Evolutionary conservation across 2,113 vertebrate species (phyloP), one percentile per base, ranked within the genome.

Genomic region (Tetrao urogallus): DNA sequence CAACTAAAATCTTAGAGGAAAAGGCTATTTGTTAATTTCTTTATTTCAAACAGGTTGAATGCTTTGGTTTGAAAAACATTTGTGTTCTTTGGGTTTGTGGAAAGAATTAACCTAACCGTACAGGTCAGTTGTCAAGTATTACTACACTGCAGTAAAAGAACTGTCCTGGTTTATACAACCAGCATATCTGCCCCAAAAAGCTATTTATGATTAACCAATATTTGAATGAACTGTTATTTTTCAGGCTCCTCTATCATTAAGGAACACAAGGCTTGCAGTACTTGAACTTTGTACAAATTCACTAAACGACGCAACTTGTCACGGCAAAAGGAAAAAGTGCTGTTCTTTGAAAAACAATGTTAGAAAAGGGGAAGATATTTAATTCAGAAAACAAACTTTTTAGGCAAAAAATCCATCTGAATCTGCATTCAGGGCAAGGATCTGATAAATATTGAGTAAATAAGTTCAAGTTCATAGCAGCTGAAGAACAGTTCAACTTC

Each of bases 401-500:
- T 60, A 12, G 43, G 73, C 16, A 71, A 71, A 74, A 40, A 28
- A 40, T 43, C 42, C 17, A 57, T 32, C 24, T 42, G 50, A 89
- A 88, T 88, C 7, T 50, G 58, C 42, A 40, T 76, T 78, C n/a
- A 71, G 48, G 70, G 36, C 58, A 82, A 88, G 89, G 71, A 82
- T 93, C 73, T 73, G 74, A 94, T 91, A 94, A 93, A 94, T 83
- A 94, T 8, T 83, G 87, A 96, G n/a, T 42, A 88, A 88, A 38
- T 85, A 89, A 77, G 16, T 96, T 96, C 90, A 93, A 85, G 90
- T 95, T 95, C 85, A 64, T 69, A 79, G 64, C 89, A 94, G 93
- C 94, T 93, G 81, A 96, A 96, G 73, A 94, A 60, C 67, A 71
- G 89, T 88, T 93, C 65, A 47, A 85, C 96, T 96, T 96, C 94